Percentiles rank a stretch among this genome's conserved stretches.
Evolutionary conservation across 2,888 invertebrate genomes (phyloP).

Genomic region (Dusona sp.): DNA sequence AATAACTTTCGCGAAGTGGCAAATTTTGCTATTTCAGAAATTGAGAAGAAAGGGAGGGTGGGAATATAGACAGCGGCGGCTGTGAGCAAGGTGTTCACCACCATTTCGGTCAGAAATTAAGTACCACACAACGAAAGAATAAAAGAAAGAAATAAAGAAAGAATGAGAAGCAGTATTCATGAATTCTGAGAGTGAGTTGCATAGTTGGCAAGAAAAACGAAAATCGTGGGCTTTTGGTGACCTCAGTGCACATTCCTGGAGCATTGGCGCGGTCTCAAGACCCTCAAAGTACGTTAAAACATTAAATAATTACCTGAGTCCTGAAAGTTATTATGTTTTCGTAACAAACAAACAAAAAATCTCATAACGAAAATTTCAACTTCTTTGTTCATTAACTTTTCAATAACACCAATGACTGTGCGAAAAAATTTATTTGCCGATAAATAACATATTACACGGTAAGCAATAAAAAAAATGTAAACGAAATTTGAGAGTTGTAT

Average conservation of each 20-base stretch:
- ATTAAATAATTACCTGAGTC: not conserved
- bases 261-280: conserved; percentile 73
- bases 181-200: conserved; percentile 62
- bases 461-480: not conserved
- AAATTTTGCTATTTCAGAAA: not conserved
- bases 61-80: conserved; percentile 77
- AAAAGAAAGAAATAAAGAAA: conserved; percentile 61
- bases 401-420: too few species aligned
- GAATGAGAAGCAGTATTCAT: conserved; percentile 25
- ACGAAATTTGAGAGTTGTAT: not conserved
- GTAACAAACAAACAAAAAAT: not conserved
- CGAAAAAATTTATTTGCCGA: too few species aligned
- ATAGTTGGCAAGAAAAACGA: conserved; percentile 80
- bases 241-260: conserved; percentile 75
- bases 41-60: conserved; percentile 31
- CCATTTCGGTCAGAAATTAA: conserved; percentile 83
- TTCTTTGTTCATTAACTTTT: not conserved
- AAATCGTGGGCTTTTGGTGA: conserved; percentile 75
- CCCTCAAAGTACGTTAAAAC: conserved; percentile 20
- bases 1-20: too few species aligned
- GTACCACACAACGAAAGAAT: conserved; percentile 73
- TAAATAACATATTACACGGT: too few species aligned
- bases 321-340: not conserved
- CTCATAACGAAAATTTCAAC: not conserved
- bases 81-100: conserved; percentile 84